Evolutionary conservation across 2,888 invertebrate species (phyloP).

Genomic region (Agelastica alni): DNA sequence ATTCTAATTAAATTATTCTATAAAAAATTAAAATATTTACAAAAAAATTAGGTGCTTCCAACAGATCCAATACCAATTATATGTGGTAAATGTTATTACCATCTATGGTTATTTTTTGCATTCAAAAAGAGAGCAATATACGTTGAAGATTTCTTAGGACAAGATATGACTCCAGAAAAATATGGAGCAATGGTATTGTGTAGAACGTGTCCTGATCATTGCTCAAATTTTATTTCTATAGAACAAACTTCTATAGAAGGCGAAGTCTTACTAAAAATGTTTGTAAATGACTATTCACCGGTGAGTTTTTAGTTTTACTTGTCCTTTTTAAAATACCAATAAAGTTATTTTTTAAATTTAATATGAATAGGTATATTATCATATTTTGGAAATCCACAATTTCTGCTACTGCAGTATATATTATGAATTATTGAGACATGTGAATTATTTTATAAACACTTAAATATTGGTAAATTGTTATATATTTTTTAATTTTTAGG

Average conservation of each 20-base stretch:
- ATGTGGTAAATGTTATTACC: conserved; percentile 1
- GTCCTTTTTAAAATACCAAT: too few relatives aligned
- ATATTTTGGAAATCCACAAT: too few relatives aligned
- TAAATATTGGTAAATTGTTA: too few relatives aligned
- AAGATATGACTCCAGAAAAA: conserved; percentile 4
- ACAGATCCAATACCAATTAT: conserved; percentile 3
- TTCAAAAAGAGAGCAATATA: conserved; percentile 6
- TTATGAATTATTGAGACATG: too few relatives aligned
- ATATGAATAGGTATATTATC: too few relatives aligned
- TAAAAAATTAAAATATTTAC: too few relatives aligned
- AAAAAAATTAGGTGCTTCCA: conserved; percentile 1
- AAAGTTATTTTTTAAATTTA: too few relatives aligned
- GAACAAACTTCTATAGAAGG: not conserved
- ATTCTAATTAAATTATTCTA: too few relatives aligned
- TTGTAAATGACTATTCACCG: not conserved
- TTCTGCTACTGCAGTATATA: not conserved
- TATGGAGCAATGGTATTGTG: conserved; percentile 1
- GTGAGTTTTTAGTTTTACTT: too few relatives aligned
- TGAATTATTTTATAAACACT: too few relatives aligned
- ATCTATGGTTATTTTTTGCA: conserved; percentile 8
- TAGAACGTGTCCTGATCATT: conserved; percentile 3
- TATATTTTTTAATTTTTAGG: too few relatives aligned
- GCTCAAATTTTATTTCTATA: conserved; percentile 2
- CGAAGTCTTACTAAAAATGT: not conserved
- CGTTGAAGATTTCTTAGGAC: not conserved